A percentile compares a stretch with the other conserved stretches of the same genome.
Evolutionary conservation across 2,888 invertebrate species (phyloP).

Genomic region (Cataglyphis cursor): DNA sequence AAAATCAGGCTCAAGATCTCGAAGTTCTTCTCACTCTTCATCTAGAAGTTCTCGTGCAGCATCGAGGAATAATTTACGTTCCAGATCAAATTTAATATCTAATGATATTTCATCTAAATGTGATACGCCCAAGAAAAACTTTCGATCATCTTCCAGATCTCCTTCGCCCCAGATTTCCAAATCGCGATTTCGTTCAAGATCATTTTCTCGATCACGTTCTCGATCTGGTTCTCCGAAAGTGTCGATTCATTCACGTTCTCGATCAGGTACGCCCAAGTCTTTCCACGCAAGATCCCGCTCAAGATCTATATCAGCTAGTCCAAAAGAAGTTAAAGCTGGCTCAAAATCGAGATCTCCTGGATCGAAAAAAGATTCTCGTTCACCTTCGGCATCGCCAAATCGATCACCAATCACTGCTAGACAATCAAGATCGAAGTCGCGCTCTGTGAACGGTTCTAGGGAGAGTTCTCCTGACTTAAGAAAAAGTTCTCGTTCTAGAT

Average conservation of each 20-base stretch:
- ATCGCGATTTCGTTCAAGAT: conserved; percentile 75
- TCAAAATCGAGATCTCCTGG: conserved; percentile 68
- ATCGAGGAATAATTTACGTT: conserved; percentile 74
- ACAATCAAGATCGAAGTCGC: conserved; percentile 72
- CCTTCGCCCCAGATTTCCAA: conserved; percentile 75
- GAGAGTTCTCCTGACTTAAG: conserved; percentile 50
- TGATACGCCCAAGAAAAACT: conserved; percentile 73
- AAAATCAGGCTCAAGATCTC: conserved; percentile 77
- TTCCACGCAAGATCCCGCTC: conserved; percentile 67
- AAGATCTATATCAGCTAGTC: conserved; percentile 69
- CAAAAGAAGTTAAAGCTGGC: background rate
- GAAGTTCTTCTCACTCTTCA: conserved; percentile 72
- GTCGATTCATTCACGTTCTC: conserved; percentile 67
- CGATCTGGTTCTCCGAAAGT: conserved; percentile 72
- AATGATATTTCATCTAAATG: conserved; percentile 70
- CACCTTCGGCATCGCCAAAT: conserved; percentile 30
- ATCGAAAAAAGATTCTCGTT: conserved; percentile 63
- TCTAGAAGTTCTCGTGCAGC: conserved; percentile 69
- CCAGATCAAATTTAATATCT: conserved; percentile 80
- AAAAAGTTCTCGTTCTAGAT: conserved; percentile 60
- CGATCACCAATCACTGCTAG: conserved; percentile 19
- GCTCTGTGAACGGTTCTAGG: conserved; percentile 42
- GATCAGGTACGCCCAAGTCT: conserved; percentile 78
- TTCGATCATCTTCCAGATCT: conserved; percentile 79
- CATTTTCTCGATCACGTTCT: conserved; percentile 76